These are phyloP conservation scores for Alligator mississippiensis DNA, from an alignment of 2,113 vertebrate genomes.

Conservation along the genomic window DNA sequence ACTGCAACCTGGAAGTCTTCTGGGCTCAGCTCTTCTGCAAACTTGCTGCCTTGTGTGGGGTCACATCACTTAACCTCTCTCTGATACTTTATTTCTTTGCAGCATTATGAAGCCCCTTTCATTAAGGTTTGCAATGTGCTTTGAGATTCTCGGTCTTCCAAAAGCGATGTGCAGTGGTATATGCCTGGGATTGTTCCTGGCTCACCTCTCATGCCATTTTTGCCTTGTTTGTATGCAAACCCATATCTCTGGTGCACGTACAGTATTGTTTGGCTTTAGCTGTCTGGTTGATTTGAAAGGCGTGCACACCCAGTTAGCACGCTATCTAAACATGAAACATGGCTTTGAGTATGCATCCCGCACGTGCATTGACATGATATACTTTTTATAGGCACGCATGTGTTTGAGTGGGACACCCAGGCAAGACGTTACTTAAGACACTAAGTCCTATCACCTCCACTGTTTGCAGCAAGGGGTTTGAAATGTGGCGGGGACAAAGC, in stretches of 20 bases:
- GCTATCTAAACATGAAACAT: background rate
- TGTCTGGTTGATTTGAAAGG: background rate
- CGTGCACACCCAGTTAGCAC: background rate
- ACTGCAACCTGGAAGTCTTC: background rate
- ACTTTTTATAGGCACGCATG: background rate
- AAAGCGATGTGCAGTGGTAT: background rate
- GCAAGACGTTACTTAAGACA: background rate
- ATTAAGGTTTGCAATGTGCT: background rate
- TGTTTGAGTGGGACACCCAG: rapidly evolving
- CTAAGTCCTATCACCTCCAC: rapidly evolving
- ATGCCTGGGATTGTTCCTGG: background rate
- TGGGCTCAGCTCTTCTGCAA: background rate
- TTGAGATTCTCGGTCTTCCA: background rate
- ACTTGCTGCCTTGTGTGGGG: background rate
- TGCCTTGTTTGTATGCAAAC: background rate
- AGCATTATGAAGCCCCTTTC: background rate
- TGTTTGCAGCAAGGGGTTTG: background rate
- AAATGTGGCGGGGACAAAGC: background rate
- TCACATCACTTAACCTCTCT: background rate
- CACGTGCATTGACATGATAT: background rate
- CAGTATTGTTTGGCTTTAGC: background rate
- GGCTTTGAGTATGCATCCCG: background rate
- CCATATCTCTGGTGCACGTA: background rate
- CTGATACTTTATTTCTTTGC: background rate
- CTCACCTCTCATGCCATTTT: background rate